Base-by-base conservation (phyloP, 1,140 invertebrate genomes). In the Harlomillsia oculata region DNA sequence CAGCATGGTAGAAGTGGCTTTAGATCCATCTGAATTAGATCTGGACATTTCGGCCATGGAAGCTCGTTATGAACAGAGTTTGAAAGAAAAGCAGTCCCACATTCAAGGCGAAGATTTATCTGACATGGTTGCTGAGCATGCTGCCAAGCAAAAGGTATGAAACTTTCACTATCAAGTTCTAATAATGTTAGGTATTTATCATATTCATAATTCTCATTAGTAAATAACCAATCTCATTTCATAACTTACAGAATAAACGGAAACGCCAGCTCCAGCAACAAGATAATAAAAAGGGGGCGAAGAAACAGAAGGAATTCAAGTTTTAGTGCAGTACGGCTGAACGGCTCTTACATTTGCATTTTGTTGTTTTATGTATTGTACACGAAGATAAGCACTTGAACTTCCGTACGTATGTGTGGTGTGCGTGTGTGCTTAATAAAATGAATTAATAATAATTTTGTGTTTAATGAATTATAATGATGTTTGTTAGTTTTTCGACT, bases 291-390 rank as follows among this genome's bases (percentile, higher is more conserved):
- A 82, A 65, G 20, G 56, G 56, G 67, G 80, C 84, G 1, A 96
- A 97, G 74, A 96, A 96, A 76, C 95, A 96, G 77, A 96, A 96
- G 74, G 92, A 97, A 71, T 97, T 97, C 75, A 97, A 97, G 72
- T 97, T 96, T 80, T 96, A 82, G 20, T n/a, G n/a, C n/a, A n/a
- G n/a, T n/a, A n/a, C n/a, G n/a, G n/a, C n/a, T n/a, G n/a, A n/a
- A n/a, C n/a, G n/a, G n/a, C n/a, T n/a, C n/a, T n/a, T n/a, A n/a
- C n/a, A n/a, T n/a, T n/a, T n/a, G n/a, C n/a, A n/a, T n/a, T n/a
- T n/a, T n/a, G n/a, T n/a, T n/a, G n/a, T n/a, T n/a, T n/a, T n/a
- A n/a, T n/a, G n/a, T n/a, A n/a, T n/a, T n/a, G n/a, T n/a, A n/a
- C n/a, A n/a, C n/a, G n/a, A n/a, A n/a, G n/a, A n/a, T n/a, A n/a